phyloP scores from a whole-genome alignment of 2,797 vertebrate species.

The Coreius guichenoti region DNA sequence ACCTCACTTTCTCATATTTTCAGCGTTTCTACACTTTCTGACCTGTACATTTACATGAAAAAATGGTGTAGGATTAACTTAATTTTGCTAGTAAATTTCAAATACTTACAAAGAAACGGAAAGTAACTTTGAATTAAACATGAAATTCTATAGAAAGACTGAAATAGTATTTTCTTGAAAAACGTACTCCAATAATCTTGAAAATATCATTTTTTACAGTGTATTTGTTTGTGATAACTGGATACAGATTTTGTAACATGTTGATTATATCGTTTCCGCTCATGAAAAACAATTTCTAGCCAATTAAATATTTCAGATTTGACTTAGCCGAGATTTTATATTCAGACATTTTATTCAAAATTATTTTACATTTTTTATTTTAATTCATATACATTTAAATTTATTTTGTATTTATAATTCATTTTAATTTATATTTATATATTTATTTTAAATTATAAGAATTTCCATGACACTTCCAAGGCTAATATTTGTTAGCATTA shows the following conservation, averaged over 20 bases:
- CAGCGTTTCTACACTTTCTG: background rate
- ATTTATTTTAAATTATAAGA: background rate
- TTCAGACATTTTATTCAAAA: background rate
- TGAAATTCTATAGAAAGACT: background rate
- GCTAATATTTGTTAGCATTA: background rate
- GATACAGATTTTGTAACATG: background rate
- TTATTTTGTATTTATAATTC: background rate
- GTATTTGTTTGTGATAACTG: background rate
- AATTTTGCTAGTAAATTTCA: no score
- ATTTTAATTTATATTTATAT: background rate
- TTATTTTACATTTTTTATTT: background rate
- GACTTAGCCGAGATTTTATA: background rate
- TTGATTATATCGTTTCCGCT: background rate
- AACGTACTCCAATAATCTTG: background rate
- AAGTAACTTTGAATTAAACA: background rate
- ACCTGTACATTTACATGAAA: background rate
- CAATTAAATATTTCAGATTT: background rate
- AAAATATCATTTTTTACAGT: background rate
- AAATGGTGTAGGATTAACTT: background rate
- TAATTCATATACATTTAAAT: accelerated
- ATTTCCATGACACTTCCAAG: background rate
- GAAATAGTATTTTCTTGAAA: background rate
- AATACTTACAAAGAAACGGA: background rate
- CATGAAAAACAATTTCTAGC: background rate
- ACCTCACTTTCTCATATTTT: background rate